A percentile compares a stretch with the other conserved stretches of the same genome.
Evolutionary conservation across 1,140 invertebrate genomes (phyloP).

Genomic region (Chelonus insularis): DNA sequence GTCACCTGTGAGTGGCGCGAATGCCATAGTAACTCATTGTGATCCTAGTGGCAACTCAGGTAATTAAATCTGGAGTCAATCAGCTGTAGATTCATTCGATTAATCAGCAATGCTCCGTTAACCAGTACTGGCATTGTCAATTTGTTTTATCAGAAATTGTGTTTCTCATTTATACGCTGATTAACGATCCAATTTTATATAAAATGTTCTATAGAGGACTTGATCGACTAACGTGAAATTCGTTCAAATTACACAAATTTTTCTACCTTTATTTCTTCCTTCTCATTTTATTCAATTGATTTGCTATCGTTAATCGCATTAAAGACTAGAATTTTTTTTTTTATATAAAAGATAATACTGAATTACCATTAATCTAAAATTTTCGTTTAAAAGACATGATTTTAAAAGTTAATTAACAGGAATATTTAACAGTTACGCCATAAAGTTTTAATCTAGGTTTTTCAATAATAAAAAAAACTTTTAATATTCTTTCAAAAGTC

Average conservation of each 20-base stretch:
- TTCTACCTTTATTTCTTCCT: neutral
- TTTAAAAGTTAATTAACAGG: too few relatives aligned
- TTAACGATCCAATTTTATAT: slow-evolving; percentile 10
- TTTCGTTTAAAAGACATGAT: too few relatives aligned
- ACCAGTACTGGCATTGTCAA: slow-evolving; percentile 29
- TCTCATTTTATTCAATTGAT: too few relatives aligned
- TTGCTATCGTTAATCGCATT: too few relatives aligned
- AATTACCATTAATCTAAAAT: too few relatives aligned
- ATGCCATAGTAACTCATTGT: slow-evolving; percentile 16
- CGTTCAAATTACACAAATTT: neutral
- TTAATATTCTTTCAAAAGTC: neutral
- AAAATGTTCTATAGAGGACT: neutral
- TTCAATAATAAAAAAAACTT: too few relatives aligned
- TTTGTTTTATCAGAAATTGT: slow-evolving; percentile 35
- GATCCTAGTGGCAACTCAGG: slow-evolving; percentile 32
- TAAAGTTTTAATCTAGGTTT: too few relatives aligned
- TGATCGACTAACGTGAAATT: too few relatives aligned
- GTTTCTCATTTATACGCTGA: slow-evolving; percentile 1
- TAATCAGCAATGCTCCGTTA: slow-evolving; percentile 43
- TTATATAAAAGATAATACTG: too few relatives aligned
- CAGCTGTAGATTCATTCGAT: slow-evolving; percentile 42
- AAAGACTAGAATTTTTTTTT: too few relatives aligned
- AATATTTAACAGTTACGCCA: too few relatives aligned
- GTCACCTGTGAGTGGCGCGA: slow-evolving; percentile 23
- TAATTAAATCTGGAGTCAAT: slow-evolving; percentile 49